These are phyloP conservation scores for Pandemis heparana DNA, from an alignment of 2,888 invertebrate genomes.

Conservation along the genomic window DNA sequence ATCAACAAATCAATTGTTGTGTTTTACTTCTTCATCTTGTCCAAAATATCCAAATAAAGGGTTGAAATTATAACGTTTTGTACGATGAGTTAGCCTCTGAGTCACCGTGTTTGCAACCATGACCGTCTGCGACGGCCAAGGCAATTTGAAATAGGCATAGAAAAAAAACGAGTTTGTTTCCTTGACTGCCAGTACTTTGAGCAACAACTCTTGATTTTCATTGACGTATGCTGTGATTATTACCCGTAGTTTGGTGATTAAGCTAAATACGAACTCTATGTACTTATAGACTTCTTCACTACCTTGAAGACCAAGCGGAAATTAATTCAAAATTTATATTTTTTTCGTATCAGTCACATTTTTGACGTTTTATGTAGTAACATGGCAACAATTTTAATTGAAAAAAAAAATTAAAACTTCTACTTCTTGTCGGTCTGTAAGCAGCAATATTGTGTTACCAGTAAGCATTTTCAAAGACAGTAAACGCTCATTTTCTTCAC, in stretches of 20 bases:
- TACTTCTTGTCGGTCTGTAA: not conserved
- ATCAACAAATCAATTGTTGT: too few relatives aligned
- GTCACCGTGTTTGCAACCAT: constrained; percentile 24
- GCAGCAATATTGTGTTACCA: not conserved
- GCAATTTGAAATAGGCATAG: constrained; percentile 35
- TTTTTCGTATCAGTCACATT: not conserved
- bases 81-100: constrained; percentile 7
- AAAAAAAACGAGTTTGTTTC: constrained; percentile 38
- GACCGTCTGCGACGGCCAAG: constrained; percentile 34
- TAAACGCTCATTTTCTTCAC: constrained; percentile 12
- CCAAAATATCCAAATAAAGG: not conserved
- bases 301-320: too few relatives aligned
- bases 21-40: too few relatives aligned
- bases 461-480: constrained; percentile 1
- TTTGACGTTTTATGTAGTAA: not conserved
- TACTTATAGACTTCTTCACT: too few relatives aligned
- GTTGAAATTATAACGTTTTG: not conserved
- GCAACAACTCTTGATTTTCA: not conserved
- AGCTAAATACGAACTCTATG: too few relatives aligned
- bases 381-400: not conserved
- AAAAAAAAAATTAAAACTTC: not conserved
- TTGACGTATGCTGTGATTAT: too few relatives aligned
- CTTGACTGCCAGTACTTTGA: constrained; percentile 21
- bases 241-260: too few relatives aligned
- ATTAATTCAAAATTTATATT: too few relatives aligned